Conservation (phyloP, 2,113 vertebrate genomes). For the Hirundichthys speculiger region DNA sequence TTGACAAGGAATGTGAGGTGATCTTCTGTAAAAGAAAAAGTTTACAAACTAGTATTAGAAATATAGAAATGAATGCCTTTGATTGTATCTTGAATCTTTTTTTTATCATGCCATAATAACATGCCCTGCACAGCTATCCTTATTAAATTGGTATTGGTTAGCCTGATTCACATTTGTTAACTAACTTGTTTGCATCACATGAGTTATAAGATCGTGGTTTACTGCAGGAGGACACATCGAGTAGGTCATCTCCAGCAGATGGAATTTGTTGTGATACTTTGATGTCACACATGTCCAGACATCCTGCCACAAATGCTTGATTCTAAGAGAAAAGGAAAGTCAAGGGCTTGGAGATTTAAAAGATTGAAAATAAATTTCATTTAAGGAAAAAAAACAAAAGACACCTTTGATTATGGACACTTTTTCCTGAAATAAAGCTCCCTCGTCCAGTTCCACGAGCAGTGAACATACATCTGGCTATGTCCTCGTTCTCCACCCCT, state of each 20-base stretch:
- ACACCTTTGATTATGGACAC: not conserved
- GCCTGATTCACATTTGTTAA: not conserved
- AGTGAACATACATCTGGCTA: not conserved
- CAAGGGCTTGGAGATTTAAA: not conserved
- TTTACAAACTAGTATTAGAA: not conserved
- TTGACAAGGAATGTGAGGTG: not conserved
- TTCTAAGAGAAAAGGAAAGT: not conserved
- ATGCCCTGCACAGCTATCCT: not conserved
- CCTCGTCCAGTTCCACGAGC: not conserved
- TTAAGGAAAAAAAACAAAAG: not conserved
- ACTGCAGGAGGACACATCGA: too few species aligned
- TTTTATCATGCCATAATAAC: not conserved
- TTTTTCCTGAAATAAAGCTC: not conserved
- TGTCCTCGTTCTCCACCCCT: not conserved
- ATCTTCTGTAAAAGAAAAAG: not conserved
- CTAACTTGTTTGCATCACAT: not conserved
- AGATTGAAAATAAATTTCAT: not conserved
- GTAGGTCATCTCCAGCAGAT: not conserved
- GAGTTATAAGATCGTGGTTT: too few species aligned
- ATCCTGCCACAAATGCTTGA: conserved; percentile 1
- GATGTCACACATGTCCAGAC: not conserved
- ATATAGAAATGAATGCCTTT: not conserved
- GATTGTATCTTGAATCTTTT: not conserved
- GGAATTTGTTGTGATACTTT: not conserved
- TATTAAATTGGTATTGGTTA: too few species aligned